Evolutionary conservation across 2,888 invertebrate species (phyloP).

Genomic region (Heliconius erato): DNA sequence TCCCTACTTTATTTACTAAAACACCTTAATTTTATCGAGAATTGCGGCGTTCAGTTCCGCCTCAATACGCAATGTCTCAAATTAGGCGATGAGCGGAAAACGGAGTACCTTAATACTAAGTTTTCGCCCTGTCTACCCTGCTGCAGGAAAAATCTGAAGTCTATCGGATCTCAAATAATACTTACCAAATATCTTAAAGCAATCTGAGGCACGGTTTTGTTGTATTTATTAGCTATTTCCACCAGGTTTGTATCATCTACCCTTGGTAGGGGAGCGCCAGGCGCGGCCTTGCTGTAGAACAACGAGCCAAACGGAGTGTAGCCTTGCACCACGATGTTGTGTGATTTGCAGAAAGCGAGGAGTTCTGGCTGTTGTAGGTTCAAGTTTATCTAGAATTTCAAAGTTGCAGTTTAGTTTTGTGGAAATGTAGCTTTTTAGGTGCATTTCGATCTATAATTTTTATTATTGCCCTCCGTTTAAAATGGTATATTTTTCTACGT

Average conservation of each 20-base stretch:
- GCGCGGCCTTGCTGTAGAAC: conserved; percentile 75
- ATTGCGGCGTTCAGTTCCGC: no score
- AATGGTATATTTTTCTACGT: no score
- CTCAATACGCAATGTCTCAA: no score
- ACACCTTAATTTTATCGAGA: no score
- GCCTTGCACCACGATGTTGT: conserved; percentile 88
- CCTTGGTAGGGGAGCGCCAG: conserved; percentile 81
- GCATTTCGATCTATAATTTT: no score
- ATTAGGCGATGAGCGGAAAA: no score
- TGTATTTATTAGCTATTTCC: conserved; percentile 86
- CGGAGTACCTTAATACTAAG: no score
- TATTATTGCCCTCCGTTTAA: no score
- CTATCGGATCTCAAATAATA: background rate
- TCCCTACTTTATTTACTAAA: no score
- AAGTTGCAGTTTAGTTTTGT: background rate
- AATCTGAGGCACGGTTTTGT: conserved; percentile 88
- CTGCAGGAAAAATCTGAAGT: background rate
- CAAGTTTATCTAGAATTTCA: conserved; percentile 79
- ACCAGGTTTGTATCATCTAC: conserved; percentile 83
- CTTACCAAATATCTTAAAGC: conserved; percentile 87
- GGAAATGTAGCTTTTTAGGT: background rate
- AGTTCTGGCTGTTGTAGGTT: conserved; percentile 90
- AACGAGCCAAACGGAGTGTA: conserved; percentile 90
- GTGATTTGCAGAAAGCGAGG: conserved; percentile 88
- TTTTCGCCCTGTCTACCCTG: no score